These are phyloP conservation scores for Syngnathus typhle DNA, from an alignment of 2,113 vertebrate species.

Conservation along the genomic window DNA sequence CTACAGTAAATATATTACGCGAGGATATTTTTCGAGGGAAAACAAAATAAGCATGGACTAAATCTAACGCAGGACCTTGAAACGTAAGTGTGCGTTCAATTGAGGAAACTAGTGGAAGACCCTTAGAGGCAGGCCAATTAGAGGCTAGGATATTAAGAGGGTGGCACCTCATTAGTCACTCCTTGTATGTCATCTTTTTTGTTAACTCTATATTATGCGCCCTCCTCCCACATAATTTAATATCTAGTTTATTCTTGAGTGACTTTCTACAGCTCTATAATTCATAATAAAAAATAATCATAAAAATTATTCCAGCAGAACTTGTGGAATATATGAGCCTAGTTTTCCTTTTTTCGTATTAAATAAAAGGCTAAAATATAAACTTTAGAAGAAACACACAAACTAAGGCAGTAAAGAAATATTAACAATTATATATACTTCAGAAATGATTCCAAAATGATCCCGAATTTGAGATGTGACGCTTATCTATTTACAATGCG, in stretches of 20 bases:
- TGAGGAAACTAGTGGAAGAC: constrained; percentile 57
- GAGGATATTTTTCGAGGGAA: not conserved
- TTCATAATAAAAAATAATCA: not conserved
- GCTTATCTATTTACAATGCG: not conserved
- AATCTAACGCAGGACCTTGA: constrained; percentile 16
- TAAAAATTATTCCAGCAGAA: not conserved
- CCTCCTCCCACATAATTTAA: too few relatives aligned
- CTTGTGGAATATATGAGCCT: not conserved
- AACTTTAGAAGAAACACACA: too few relatives aligned
- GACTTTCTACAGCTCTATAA: not conserved
- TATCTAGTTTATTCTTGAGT: not conserved
- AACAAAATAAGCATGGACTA: not conserved
- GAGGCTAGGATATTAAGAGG: constrained; percentile 15
- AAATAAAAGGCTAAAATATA: not conserved
- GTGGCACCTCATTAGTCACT: constrained; percentile 21
- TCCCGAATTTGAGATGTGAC: not conserved
- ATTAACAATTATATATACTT: too few relatives aligned
- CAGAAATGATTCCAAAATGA: too few relatives aligned
- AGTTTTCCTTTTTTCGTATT: not conserved
- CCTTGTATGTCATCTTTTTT: constrained; percentile 3
- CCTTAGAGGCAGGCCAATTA: constrained; percentile 56
- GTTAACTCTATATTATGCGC: not conserved
- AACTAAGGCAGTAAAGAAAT: too few relatives aligned
- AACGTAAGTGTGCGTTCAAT: constrained; percentile 41
- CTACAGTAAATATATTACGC: not conserved